phyloP scores from a whole-genome alignment of 2,797 vertebrate species.

The Tolypeutes matacus region DNA sequence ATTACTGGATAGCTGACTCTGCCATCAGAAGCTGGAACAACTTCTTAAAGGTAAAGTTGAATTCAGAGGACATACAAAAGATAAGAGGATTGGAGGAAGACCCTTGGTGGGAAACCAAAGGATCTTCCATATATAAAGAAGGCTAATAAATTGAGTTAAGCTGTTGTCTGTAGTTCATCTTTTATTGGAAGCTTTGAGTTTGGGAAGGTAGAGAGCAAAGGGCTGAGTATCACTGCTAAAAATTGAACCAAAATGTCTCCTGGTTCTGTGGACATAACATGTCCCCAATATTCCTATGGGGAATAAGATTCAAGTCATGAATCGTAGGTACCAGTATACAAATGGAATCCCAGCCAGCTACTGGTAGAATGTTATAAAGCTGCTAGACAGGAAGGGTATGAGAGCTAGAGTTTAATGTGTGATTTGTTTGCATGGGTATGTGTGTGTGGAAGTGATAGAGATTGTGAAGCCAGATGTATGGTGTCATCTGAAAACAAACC shows the following conservation, averaged over 20 bases:
- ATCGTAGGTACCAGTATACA: no score
- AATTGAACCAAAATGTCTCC: not conserved
- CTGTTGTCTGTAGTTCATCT: not conserved
- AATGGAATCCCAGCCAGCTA: not conserved
- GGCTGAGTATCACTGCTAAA: no score
- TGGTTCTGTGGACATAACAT: not conserved
- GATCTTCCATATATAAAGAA: not conserved
- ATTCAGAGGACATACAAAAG: not conserved
- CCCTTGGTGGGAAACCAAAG: not conserved
- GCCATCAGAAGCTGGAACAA: rapidly evolving
- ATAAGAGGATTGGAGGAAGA: not conserved
- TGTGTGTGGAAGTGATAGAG: not conserved
- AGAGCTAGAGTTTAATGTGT: not conserved
- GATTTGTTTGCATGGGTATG: not conserved
- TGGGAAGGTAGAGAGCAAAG: not conserved
- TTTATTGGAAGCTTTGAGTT: not conserved
- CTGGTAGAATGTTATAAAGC: not conserved
- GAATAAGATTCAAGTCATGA: not conserved
- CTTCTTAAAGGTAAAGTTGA: not conserved
- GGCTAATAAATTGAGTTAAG: not conserved
- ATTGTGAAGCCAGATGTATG: no score
- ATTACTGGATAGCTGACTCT: not conserved
- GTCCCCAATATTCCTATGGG: not conserved
- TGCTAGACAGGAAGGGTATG: not conserved
- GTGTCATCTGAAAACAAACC: no score